Base-by-base conservation (phyloP, 2,113 vertebrate genomes). In the Bambusicola thoracicus region DNA sequence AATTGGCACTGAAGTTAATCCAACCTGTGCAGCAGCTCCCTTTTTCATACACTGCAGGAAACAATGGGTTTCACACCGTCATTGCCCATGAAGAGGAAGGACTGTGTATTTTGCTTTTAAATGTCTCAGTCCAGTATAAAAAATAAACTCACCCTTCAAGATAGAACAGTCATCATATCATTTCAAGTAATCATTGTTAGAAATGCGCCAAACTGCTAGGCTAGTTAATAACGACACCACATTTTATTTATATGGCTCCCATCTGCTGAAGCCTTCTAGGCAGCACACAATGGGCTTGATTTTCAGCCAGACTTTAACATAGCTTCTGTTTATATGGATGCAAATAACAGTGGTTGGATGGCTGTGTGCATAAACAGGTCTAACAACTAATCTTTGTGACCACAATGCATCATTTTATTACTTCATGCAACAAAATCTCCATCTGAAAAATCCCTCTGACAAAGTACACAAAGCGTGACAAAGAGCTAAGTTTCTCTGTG, bases 171-270 rank as follows among this genome's bases (percentile, higher is more conserved):
- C 93, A 93, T 93, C 92, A 67, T 85, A 87, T 83, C 88, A 95
- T 97, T 97, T 81, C 92, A 97, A 95, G 96, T 88, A 93, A 96
- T 94, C 95, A 87, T 93, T 97, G 97, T 94, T 97, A 97, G 94
- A 97, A 97, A 96, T 2, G 32, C 48, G 58, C 62, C 68, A 43
- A 97, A 97, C 97, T 98, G 93, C 94, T 93, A 93, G 94, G 94
- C 95, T 91, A 97, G 96, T 97, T 97, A 98, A 97, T 97, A 97
- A 97, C 48, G 21, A 94, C 96, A 97, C 81, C 82, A 81, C 96
- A 87, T 96, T 97, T 98, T 98, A 97, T 98, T 97, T 98, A 97
- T 97, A 97, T 87, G 91, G 91, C 87, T 97, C 96, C 97, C 97
- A 98, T 98, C 97, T 98, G 97, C 92, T 97, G 95, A 97, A 98